Evolutionary conservation across 2,113 vertebrate species (phyloP), one percentile per base, ranked within the genome.

Genomic region (Pampusana beccarii): DNA sequence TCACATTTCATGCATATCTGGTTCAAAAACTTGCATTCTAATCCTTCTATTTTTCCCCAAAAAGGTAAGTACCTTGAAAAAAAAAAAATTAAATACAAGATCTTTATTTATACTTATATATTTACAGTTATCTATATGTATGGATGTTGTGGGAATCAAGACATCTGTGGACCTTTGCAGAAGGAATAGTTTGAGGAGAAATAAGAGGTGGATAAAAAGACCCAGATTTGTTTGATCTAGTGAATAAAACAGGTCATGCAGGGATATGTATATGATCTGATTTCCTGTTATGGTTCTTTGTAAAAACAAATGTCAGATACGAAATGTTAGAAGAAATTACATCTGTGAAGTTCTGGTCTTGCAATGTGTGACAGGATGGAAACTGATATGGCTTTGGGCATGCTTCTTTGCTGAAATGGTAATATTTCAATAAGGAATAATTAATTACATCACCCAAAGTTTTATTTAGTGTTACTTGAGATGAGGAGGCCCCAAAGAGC

Each of bases 11-110:
- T 18, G 12, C 8, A 44, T 29, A 16, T 53, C 42, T 56, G 33
- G 7, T 69, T 80, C 38, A 86, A 88, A 81, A 72, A 9, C 2
- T 34, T 60, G 5, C 16, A 53, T 67, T 75, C 13, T 60, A 42
- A 56, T 11, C 4, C 15, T 54, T 53, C 13, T 0, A 4, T 12
- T 64, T 70, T 73, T 24, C 12, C 3, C 4, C 14, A 2, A n/a
- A 62, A 50, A 18, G 11, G 1, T n/a, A 88, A 65, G 33, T 40
- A 9, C 6, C 7, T 57, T 50, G 29, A 44, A 33, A 77, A 72
- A 34, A 71, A 74, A 38, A 13, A 31, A 40, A 17, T 25, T 36
- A 48, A 83, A 7, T 3, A 65, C 1, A 51, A 62, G 33, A n/a
- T 34, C 19, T 86, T 73, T 82, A 79, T 57, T 80, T 80, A 19